phyloP scores from a whole-genome alignment of 1,140 invertebrate genomes.

The Bombus sylvicola region DNA sequence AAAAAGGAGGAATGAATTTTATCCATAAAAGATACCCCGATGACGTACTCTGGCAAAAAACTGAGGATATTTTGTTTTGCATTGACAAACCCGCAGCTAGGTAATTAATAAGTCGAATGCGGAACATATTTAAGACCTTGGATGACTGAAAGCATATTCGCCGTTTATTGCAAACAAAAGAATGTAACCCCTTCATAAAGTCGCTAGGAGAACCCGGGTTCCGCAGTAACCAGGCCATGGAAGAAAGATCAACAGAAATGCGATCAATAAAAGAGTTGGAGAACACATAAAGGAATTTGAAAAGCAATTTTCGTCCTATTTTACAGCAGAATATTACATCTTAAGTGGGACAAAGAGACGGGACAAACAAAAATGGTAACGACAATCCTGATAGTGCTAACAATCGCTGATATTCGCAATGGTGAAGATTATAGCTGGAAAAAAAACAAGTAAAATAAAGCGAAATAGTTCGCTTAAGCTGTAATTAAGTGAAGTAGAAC shows the following conservation, averaged over 20 bases:
- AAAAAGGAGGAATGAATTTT: not conserved
- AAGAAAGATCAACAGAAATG: slow-evolving; percentile 46
- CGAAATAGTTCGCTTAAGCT: not conserved
- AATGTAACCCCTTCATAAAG: slow-evolving; percentile 18
- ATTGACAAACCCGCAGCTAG: not conserved
- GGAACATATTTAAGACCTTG: not conserved
- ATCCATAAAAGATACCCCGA: too few relatives aligned
- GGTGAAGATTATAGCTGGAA: too few relatives aligned
- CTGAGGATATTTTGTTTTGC: too few relatives aligned
- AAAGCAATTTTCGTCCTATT: slow-evolving; percentile 11
- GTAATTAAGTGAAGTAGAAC: not conserved
- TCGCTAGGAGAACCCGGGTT: slow-evolving; percentile 9
- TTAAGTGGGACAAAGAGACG: not conserved
- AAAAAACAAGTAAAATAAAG: not conserved
- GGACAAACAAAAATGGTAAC: not conserved
- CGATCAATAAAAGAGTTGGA: slow-evolving; percentile 34
- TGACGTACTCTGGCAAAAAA: not conserved
- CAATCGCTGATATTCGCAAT: not conserved
- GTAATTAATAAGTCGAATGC: slow-evolving; percentile 9
- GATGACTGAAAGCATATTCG: not conserved
- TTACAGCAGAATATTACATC: not conserved
- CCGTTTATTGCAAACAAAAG: slow-evolving; percentile 8
- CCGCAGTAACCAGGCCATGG: slow-evolving; percentile 5
- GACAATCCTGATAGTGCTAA: not conserved
- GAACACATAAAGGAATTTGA: slow-evolving; percentile 22